Evolutionary conservation across 2,113 vertebrate genomes (phyloP).

Genomic region (Pagrus major): DNA sequence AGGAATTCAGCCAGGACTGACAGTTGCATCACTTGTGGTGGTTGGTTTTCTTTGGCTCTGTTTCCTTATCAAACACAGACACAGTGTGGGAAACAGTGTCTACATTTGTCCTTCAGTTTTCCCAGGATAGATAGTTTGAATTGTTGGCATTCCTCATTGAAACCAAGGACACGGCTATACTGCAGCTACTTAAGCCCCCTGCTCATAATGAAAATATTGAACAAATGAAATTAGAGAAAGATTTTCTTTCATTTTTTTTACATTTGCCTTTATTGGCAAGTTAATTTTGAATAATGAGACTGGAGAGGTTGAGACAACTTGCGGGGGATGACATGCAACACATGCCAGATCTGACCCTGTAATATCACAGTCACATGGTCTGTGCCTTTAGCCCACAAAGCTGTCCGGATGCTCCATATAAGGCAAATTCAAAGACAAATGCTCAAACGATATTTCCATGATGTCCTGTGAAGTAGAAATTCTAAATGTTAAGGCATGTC

Average conservation of each 20-base stretch:
- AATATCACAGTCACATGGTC: background rate
- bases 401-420: background rate
- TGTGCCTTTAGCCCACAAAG: background rate
- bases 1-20: conserved; percentile 23
- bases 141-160: conserved; percentile 67
- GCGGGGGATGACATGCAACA: background rate
- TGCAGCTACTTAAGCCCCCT: conserved; percentile 5
- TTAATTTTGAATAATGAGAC: background rate
- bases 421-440: background rate
- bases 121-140: conserved; percentile 52
- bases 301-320: background rate
- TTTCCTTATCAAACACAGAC: conserved; percentile 45
- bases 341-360: background rate
- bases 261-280: background rate
- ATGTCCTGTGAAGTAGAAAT: conserved; percentile 7
- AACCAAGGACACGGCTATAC: conserved; percentile 52
- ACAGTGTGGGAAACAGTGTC: conserved; percentile 64
- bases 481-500: conserved; percentile 6
- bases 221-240: conserved; percentile 7
- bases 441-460: background rate
- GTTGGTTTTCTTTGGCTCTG: conserved; percentile 26
- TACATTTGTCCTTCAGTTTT: conserved; percentile 55
- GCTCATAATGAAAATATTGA: background rate
- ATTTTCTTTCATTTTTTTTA: conserved; percentile 1
- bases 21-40: conserved; percentile 13